A percentile compares a stretch with the other conserved stretches of the same genome.
Evolutionary conservation across 2,113 vertebrate species (phyloP).

Genomic region (Aphyosemion australe): DNA sequence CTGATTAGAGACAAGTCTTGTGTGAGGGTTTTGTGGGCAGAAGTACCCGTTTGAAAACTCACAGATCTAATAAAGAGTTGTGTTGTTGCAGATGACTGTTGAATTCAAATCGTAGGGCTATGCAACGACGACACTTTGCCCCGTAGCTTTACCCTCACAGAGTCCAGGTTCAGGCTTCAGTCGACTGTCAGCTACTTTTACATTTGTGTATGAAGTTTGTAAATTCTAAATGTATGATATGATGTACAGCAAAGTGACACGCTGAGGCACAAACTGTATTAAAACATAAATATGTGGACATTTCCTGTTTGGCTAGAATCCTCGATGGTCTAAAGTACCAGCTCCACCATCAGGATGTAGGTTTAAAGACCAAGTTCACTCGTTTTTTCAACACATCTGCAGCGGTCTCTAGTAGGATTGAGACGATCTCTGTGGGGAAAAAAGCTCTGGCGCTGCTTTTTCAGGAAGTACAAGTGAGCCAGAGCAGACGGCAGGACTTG

Average conservation of each 20-base stretch:
- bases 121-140: slow-evolving; percentile 89
- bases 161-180: slow-evolving; percentile 81
- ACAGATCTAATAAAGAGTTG: slow-evolving; percentile 52
- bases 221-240: slow-evolving; percentile 48
- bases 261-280: slow-evolving; percentile 41
- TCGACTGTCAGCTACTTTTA: slow-evolving; percentile 88
- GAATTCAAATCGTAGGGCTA: slow-evolving; percentile 81
- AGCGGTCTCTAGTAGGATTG: no score
- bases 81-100: slow-evolving; percentile 74
- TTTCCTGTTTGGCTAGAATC: no score
- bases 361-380: no score
- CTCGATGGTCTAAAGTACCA: no score
- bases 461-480: no score
- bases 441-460: no score
- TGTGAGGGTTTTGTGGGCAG: slow-evolving; percentile 19
- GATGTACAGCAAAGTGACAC: slow-evolving; percentile 58
- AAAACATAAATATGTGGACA: slow-evolving; percentile 11
- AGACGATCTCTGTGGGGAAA: no score
- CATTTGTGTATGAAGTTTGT: slow-evolving; percentile 54
- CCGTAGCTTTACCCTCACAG: slow-evolving; percentile 82
- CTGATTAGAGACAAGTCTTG: slow-evolving; percentile 43
- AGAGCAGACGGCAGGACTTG: no score
- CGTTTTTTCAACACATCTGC: no score
- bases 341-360: no score
- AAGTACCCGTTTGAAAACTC: slow-evolving; percentile 26